Base-by-base conservation (phyloP, 1,140 invertebrate species). In the Leptopilina clavipes region DNA sequence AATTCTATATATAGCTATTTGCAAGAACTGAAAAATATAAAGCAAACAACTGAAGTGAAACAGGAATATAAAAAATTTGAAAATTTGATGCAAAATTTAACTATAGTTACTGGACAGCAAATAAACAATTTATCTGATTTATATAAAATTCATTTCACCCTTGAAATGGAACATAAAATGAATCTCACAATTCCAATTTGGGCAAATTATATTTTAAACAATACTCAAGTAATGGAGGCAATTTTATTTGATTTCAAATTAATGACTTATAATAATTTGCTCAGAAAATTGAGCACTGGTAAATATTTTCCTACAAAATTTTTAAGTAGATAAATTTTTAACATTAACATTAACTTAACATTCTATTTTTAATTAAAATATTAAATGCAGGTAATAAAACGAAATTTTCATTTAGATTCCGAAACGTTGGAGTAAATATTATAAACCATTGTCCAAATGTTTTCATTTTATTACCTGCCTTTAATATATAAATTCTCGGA, bases 251-350 rank as follows among this genome's bases (percentile, higher is more conserved):
- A 65, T 31, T 65, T 31, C 6, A 22, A 65, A 65, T 7, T n/a
- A 31, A n/a, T 31, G 22, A 12, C 25, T n/a, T 65, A 65, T n/a
- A 65, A 65, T 65, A 14, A 65, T 65, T 7, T 65, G 0, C 31
- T 65, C 25, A 65, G n/a, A 65, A 65, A 65, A 65, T 65, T 65
- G 19, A 65, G 12, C n/a, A 22, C 25, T 7, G 59, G 59, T 65
- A 25, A 56, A 19, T n/a, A n/a, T n/a, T 56, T 9, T 22, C 9
- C 0, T 19, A 31, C 25, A 19, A 22, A 22, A 22, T 56, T 22
- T 18, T 0, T 1, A 22, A 56, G 19, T 31, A 31, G 25, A 31
- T 31, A 31, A 5, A n/a, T n/a, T n/a, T n/a, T n/a, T n/a, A n/a
- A n/a, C n/a, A n/a, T n/a, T n/a, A n/a, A n/a, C n/a, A n/a, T n/a